These are phyloP conservation scores for Drosophila jambulina DNA, from an alignment of 1,140 invertebrate genomes.

Conservation along the genomic window DNA sequence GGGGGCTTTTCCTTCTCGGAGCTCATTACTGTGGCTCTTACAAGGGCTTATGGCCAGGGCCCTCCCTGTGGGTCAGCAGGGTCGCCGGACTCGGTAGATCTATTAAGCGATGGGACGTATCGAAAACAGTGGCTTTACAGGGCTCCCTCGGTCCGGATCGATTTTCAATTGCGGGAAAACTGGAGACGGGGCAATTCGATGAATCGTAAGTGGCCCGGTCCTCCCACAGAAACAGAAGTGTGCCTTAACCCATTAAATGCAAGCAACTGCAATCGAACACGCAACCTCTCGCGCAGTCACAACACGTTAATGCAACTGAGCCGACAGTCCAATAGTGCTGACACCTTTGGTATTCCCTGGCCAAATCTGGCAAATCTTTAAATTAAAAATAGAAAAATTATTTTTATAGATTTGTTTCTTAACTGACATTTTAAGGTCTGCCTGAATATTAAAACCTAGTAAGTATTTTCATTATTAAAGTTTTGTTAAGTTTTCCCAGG, in stretches of 20 bases:
- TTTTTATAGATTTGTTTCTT: neutral
- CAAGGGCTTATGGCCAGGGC: neutral
- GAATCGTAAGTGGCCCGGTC: conserved; percentile 50
- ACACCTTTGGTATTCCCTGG: neutral
- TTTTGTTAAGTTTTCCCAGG: neutral
- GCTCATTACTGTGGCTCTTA: conserved; percentile 25
- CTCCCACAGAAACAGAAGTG: conserved; percentile 40
- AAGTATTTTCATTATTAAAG: neutral
- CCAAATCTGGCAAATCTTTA: neutral
- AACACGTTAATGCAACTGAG: conserved; percentile 45
- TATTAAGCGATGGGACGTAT: neutral
- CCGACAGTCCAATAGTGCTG: conserved; percentile 16
- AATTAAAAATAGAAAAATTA: neutral
- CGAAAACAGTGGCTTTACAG: neutral
- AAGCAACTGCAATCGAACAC: conserved; percentile 53
- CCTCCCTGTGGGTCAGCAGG: conserved; percentile 1
- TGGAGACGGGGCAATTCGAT: conserved; percentile 36
- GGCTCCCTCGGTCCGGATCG: conserved; percentile 6
- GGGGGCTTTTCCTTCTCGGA: neutral
- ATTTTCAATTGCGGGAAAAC: conserved; percentile 35
- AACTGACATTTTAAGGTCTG: neutral
- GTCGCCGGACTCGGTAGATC: neutral
- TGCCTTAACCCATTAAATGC: conserved; percentile 55
- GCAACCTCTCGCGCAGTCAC: conserved; percentile 40
- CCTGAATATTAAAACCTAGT: neutral